Evolutionary conservation across 2,113 vertebrate species (phyloP), one percentile per base, ranked within the genome.

Genomic region (Apistogramma diplotaenia): DNA sequence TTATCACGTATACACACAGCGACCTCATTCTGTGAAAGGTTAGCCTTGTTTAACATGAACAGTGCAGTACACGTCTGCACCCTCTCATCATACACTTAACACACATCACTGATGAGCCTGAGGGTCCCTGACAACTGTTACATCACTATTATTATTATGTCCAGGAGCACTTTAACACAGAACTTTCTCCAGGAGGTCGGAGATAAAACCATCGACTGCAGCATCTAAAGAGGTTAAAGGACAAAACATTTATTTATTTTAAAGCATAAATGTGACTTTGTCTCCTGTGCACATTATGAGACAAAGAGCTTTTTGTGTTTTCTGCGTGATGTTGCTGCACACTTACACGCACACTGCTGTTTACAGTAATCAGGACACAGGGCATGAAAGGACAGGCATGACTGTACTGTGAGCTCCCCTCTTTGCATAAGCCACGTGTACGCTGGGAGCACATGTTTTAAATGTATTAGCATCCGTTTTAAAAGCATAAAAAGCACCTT

Each of bases 361-460:
- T 3, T 65, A 43, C 35, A 65, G 4, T 18, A 65, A 65, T 65
- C 13, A 65, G 61, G 35, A 40, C 13, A 43, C 37, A 65, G 35
- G 8, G 21, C 0, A 0, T 65, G 40, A 25, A 43, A 58, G 15
- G 40, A 74, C 19, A 78, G 13, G 51, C 2, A 0, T 60, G 46
- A 8, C 16, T 35, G 25, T 43, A 49, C 12, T 76, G 16, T 70
- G 19, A 60, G 27, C 21, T 6, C 25, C 33, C n/a, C 18, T 61
- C 1, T 13, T 16, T 51, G 54, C 35, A 62, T n/a, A 19, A n/a
- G 6, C 2, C 5, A 49, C 46, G 21, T 10, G 8, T 43, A 65
- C 15, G 25, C 37, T 43, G 21, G 0, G 4, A 65, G 8, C 0
- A 0, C 25, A 23, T 40, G 5, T 5, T 16, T 46, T 5, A 43